Percentiles rank a stretch among this genome's conserved stretches.
phyloP scores from a whole-genome alignment of 2,888 invertebrate genomes.

The Thumatha senex region DNA sequence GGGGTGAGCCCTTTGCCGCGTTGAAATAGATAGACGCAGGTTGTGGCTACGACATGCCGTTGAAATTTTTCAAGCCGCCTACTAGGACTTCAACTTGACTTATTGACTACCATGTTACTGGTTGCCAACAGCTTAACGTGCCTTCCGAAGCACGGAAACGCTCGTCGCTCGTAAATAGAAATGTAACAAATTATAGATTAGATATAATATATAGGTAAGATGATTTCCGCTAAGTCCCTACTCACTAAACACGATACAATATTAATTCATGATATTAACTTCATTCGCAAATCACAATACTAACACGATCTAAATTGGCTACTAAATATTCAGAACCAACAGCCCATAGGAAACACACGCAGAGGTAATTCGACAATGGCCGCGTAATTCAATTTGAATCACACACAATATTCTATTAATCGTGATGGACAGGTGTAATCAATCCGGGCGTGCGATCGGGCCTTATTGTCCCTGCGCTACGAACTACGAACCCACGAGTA shows the following conservation, averaged over 20 bases:
- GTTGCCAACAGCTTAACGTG: too few species aligned
- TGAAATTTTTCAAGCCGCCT: too few species aligned
- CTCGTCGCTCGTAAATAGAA: too few species aligned
- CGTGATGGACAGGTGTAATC: constrained; percentile 81
- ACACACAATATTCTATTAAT: constrained; percentile 81
- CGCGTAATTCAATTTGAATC: constrained; percentile 79
- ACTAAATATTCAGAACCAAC: constrained; percentile 79
- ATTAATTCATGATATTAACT: constrained; percentile 33
- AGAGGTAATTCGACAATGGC: constrained; percentile 72
- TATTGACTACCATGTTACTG: too few species aligned
- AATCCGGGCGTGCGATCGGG: constrained; percentile 54
- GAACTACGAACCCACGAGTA: background rate
- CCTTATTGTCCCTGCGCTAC: constrained; percentile 45
- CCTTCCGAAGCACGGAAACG: too few species aligned
- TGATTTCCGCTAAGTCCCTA: background rate
- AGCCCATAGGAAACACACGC: constrained; percentile 67
- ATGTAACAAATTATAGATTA: too few species aligned
- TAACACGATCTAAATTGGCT: constrained; percentile 71
- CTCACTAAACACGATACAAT: constrained; percentile 15
- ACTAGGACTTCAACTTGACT: too few species aligned
- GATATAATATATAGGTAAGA: background rate
- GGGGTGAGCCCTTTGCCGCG: too few species aligned
- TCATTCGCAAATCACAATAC: constrained; percentile 43
- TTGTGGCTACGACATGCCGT: too few species aligned
- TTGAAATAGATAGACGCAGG: too few species aligned